Evolutionary conservation across 2,888 invertebrate genomes (phyloP), one percentile per base, ranked within the genome.

Genomic region (Lamproptera curius): DNA sequence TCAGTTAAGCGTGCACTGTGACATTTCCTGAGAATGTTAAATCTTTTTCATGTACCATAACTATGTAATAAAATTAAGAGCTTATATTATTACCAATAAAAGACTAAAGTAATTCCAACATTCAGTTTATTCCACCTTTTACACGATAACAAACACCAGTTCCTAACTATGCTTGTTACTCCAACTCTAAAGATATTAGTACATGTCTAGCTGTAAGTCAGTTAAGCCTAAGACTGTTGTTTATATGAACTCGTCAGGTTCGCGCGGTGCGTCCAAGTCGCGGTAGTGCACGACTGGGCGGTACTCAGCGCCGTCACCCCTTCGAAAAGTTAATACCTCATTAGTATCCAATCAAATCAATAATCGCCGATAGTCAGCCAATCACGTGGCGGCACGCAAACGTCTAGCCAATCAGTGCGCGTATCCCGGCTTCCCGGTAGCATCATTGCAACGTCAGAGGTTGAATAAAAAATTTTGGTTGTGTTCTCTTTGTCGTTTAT

Each of bases 241-340:
- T 67, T 92, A 94, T 65, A 94, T 89, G 85, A 95, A 94, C 83
- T 95, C 95, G 83, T 95, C 95, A 58, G 95, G 95, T 84, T 96
- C 96, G 79, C 95, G 92, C 56, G 96, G 96, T 61, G 96, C 96
- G 84, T 97, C 97, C 89, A 97, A 91, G 89, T 97, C 97, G 77
- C 96, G 91, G 89, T 97, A 97, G 89, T 96, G 95, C 76, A 96
- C 95, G 73, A 96, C 93, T 67, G 95, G 94, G 72, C 96, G 92
- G 89, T 93, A 94, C 78, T 96, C 95, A 68, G 91, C 91, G 73
- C 91, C 92, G 72, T 90, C 91, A 74, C 91, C 91, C 87, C 94
- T 93, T 90, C 83, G 92, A 92, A 86, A 28, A 90, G 90, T 73
- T 69, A 80, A 83, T 36, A 26, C 39, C 28, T 15, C 8, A 44